Evolutionary conservation across 2,888 invertebrate species (phyloP).

Genomic region (Zygogramma bicolorata): DNA sequence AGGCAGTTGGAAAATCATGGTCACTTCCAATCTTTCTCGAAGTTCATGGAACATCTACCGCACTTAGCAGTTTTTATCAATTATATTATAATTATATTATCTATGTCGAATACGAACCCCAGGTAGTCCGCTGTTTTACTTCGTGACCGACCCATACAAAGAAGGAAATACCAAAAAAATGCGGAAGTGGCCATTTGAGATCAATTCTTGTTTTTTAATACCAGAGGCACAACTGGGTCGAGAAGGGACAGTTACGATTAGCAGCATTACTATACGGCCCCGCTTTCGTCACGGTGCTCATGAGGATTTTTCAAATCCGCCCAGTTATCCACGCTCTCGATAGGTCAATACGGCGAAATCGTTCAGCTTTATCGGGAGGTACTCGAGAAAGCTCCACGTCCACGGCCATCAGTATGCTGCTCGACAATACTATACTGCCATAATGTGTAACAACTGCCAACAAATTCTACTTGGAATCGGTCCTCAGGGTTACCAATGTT

Average conservation of each 20-base stretch:
- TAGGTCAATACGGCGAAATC: constrained; percentile 86
- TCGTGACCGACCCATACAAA: constrained; percentile 92
- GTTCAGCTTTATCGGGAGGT: constrained; percentile 73
- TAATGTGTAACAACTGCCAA: constrained; percentile 94
- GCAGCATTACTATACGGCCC: constrained; percentile 77
- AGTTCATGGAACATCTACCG: constrained; percentile 87
- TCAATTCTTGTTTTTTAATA: constrained; percentile 95
- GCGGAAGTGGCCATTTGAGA: constrained; percentile 99
- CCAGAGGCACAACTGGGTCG: too few relatives aligned
- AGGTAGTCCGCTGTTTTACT: constrained; percentile 78
- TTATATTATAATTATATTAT: too few relatives aligned
- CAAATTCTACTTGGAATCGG: constrained; percentile 94
- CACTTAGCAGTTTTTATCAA: constrained; percentile 96
- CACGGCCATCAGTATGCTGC: constrained; percentile 92
- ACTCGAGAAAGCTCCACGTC: constrained; percentile 72
- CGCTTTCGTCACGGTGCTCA: constrained; percentile 84
- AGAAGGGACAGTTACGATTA: constrained; percentile 73
- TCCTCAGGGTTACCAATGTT: constrained; percentile 96
- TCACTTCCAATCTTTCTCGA: constrained; percentile 87
- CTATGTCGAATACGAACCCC: constrained; percentile 86
- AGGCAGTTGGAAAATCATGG: constrained; percentile 86
- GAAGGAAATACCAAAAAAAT: constrained; percentile 89
- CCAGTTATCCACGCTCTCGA: constrained; percentile 74
- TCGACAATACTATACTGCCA: constrained; percentile 89
- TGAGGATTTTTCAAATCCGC: constrained; percentile 80